These are phyloP conservation scores for Lutjanus erythropterus DNA, from an alignment of 2,113 vertebrate genomes.

Conservation along the genomic window DNA sequence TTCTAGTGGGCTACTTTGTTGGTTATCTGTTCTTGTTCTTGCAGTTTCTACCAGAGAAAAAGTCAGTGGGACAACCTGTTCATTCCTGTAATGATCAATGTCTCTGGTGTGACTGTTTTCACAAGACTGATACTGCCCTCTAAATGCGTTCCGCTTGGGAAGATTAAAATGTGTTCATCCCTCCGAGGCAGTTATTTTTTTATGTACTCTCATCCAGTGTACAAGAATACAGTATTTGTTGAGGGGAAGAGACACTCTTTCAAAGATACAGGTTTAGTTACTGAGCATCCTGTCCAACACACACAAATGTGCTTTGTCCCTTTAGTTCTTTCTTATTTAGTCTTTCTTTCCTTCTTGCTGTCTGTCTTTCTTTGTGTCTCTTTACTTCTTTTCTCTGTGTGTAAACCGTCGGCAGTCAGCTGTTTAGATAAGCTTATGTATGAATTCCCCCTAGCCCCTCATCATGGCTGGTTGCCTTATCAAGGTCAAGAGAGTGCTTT, in stretches of 20 bases:
- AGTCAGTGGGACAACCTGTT: neutral
- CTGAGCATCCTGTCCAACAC: neutral
- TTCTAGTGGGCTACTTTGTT: neutral
- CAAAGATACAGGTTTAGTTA: conserved; percentile 9
- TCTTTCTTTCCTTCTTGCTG: neutral
- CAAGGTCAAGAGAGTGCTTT: conserved; percentile 75
- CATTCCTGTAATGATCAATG: neutral
- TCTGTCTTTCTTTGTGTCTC: neutral
- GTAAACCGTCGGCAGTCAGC: conserved; percentile 24
- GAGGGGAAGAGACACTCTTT: neutral
- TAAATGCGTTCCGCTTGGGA: conserved; percentile 14
- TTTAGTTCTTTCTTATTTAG: neutral
- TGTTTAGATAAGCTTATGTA: conserved; percentile 70
- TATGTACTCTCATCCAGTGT: neutral
- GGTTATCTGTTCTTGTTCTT: neutral
- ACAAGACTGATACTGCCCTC: conserved; percentile 17
- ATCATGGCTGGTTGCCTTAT: conserved; percentile 71
- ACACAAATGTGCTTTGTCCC: neutral
- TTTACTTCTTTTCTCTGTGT: neutral
- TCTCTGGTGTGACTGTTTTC: conserved; percentile 19
- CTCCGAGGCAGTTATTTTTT: conserved; percentile 22
- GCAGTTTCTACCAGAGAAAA: neutral
- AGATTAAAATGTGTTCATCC: conserved; percentile 20
- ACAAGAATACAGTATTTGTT: conserved; percentile 21
- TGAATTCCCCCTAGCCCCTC: conserved; percentile 55